Conservation (phyloP, 2,797 vertebrate genomes). For the Monodelphis domestica region DNA sequence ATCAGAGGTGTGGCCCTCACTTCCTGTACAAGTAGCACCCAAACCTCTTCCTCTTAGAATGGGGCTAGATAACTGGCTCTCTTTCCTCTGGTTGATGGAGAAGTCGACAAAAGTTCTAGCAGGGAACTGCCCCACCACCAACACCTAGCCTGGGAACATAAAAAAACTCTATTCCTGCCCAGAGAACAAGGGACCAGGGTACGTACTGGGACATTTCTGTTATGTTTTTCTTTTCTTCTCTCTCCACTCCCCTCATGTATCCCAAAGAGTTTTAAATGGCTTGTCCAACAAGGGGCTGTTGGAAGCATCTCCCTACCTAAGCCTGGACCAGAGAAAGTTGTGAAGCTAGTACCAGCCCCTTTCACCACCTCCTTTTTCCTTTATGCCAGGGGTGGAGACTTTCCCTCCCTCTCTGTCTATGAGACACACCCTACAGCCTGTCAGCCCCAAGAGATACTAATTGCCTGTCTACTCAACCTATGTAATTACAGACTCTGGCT, state of each 20-base stretch:
- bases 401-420: not conserved
- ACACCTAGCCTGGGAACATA: not conserved
- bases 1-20: conserved; percentile 46
- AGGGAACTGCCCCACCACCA: not conserved
- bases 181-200: not conserved
- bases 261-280: conserved; percentile 14
- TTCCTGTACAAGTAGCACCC: conserved; percentile 60
- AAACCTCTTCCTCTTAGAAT: conserved; percentile 61
- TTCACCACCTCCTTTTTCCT: not conserved
- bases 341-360: not conserved
- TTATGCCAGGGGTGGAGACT: not conserved
- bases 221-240: not conserved
- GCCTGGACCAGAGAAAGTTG: conserved; percentile 10
- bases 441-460: conserved; percentile 69
- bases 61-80: conserved; percentile 3
- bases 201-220: not conserved
- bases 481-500: conserved; percentile 68
- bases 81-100: conserved; percentile 6
- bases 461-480: conserved; percentile 69
- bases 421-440: conserved; percentile 40
- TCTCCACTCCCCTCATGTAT: conserved; percentile 1
- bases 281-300: conserved; percentile 6
- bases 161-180: not conserved
- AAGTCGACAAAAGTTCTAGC: conserved; percentile 9
- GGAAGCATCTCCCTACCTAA: not conserved